A percentile compares a stretch with the other conserved stretches of the same genome.
These are phyloP conservation scores for Clarias platycephalus DNA, from an alignment of 2,797 vertebrate species.

Conservation along the genomic window DNA sequence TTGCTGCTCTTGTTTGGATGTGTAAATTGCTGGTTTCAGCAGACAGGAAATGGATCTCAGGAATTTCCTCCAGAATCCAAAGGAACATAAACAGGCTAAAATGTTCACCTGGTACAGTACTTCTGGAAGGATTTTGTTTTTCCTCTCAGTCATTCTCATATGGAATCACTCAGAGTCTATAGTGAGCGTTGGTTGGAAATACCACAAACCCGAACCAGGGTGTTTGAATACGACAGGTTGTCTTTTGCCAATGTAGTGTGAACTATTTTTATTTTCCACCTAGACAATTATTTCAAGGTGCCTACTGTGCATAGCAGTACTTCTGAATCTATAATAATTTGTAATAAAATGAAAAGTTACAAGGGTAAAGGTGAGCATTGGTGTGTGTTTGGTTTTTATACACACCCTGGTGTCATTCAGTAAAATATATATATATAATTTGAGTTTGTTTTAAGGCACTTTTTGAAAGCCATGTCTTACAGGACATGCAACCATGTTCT, in stretches of 20 bases:
- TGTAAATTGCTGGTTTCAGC: slow-evolving; percentile 31
- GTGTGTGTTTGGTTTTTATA: background rate
- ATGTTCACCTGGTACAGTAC: slow-evolving; percentile 28
- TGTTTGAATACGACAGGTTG: background rate
- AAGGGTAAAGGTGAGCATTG: background rate
- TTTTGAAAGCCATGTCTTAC: too few relatives aligned
- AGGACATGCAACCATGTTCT: too few relatives aligned
- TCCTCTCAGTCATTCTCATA: background rate
- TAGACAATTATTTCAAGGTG: background rate
- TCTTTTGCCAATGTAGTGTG: background rate
- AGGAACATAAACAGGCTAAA: slow-evolving; percentile 39
- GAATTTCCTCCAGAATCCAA: slow-evolving; percentile 36
- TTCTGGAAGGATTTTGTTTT: background rate
- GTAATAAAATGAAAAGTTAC: background rate
- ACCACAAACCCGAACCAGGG: background rate
- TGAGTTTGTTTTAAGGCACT: too few relatives aligned
- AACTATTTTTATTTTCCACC: too few relatives aligned
- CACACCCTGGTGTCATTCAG: background rate
- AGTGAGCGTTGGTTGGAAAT: background rate
- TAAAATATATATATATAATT: background rate
- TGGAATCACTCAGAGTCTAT: slow-evolving; percentile 1
- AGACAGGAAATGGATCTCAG: slow-evolving; percentile 37
- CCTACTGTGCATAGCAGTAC: background rate
- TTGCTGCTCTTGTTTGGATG: slow-evolving; percentile 17
- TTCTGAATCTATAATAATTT: background rate